Conservation (phyloP, 2,797 vertebrate species). For the Ceyx erithaca region DNA sequence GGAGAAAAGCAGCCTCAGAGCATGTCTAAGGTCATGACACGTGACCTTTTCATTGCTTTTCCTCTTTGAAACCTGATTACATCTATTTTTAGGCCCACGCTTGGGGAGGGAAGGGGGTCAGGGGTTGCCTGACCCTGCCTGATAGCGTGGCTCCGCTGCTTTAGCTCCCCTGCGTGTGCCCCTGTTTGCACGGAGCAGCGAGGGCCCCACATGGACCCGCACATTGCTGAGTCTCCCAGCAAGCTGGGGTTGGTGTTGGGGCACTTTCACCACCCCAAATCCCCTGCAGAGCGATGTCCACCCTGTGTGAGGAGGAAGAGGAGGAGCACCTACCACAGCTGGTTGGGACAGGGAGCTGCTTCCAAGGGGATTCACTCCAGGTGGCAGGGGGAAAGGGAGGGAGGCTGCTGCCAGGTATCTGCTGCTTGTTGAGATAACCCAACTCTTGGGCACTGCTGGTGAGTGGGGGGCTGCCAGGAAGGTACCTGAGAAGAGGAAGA, state of each 20-base stretch:
- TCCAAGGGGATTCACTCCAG: rapidly evolving
- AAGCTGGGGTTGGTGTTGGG: rapidly evolving
- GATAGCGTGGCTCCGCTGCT: not conserved
- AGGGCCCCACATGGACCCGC: rapidly evolving
- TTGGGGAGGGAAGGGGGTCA: constrained; percentile 6
- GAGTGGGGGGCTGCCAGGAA: not conserved
- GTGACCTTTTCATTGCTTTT: constrained; percentile 63
- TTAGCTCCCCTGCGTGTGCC: not conserved
- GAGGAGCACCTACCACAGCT: rapidly evolving
- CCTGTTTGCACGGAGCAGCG: not conserved
- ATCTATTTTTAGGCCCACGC: constrained; percentile 59
- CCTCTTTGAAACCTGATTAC: constrained; percentile 74
- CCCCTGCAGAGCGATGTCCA: rapidly evolving
- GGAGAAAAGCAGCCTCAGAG: constrained; percentile 62
- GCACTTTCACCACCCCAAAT: not conserved
- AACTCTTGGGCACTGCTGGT: not conserved
- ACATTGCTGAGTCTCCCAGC: rapidly evolving
- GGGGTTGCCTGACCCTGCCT: not conserved
- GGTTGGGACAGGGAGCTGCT: not conserved
- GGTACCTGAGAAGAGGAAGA: rapidly evolving
- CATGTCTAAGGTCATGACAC: constrained; percentile 57
- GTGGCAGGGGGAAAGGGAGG: rapidly evolving
- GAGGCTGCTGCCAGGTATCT: not conserved
- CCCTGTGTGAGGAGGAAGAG: not conserved
- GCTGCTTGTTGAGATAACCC: not conserved